These are phyloP conservation scores for Entomobrya multifasciata DNA, from an alignment of 2,888 invertebrate genomes.

Conservation along the genomic window DNA sequence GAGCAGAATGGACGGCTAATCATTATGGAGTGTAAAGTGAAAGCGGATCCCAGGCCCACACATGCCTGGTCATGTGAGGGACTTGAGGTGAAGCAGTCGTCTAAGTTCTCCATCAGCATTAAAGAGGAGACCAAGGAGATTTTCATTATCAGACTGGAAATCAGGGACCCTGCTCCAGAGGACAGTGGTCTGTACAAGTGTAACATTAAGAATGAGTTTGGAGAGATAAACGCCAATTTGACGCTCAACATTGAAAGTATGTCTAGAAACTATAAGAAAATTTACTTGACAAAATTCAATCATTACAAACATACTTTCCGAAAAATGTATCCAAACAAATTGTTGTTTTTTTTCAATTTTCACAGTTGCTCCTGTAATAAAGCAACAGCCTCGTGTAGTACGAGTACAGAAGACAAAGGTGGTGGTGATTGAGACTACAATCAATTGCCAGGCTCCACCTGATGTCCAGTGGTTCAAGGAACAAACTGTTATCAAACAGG, in stretches of 20 bases:
- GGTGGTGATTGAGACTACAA: slow-evolving; percentile 95
- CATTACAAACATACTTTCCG: too few relatives aligned
- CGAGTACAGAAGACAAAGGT: slow-evolving; percentile 95
- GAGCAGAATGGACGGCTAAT: slow-evolving; percentile 91
- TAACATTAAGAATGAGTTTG: slow-evolving; percentile 96
- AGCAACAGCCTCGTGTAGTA: slow-evolving; percentile 94
- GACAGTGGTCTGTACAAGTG: slow-evolving; percentile 99
- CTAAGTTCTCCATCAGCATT: slow-evolving; percentile 89
- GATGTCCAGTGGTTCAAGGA: slow-evolving; percentile 97
- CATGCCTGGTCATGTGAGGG: slow-evolving; percentile 92
- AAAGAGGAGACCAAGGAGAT: slow-evolving; percentile 85
- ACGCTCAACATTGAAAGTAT: slow-evolving; percentile 99
- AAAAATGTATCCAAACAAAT: background rate
- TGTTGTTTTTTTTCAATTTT: slow-evolving; percentile 75
- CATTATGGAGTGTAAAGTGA: slow-evolving; percentile 92
- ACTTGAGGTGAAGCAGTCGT: slow-evolving; percentile 89
- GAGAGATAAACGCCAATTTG: slow-evolving; percentile 97
- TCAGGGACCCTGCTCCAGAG: slow-evolving; percentile 94
- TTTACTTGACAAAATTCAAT: too few relatives aligned
- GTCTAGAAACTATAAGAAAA: too few relatives aligned
- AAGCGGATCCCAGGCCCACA: slow-evolving; percentile 90
- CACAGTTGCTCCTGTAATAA: slow-evolving; percentile 94
- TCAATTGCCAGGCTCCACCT: slow-evolving; percentile 96
- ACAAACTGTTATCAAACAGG: slow-evolving; percentile 88
- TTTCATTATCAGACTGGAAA: slow-evolving; percentile 92